Evolutionary conservation across 1,140 invertebrate species (phyloP).

Genomic region (Drosophila sulfurigaster): DNA sequence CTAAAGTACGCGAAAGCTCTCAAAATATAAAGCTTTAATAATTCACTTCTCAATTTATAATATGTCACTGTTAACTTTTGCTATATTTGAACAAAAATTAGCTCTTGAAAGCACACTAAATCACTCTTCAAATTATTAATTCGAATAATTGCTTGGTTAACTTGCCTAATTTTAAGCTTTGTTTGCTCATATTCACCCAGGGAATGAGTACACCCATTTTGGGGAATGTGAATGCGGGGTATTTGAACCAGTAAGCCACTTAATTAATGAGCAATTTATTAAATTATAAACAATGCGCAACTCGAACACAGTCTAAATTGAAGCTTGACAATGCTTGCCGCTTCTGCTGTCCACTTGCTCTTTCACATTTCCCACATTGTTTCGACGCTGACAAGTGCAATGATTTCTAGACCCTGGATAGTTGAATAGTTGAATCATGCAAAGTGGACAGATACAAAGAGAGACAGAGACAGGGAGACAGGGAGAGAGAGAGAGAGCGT

Average conservation of each 20-base stretch:
- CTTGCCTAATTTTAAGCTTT: background rate
- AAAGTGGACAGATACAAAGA: background rate
- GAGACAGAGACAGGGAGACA: background rate
- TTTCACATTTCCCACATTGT: slow-evolving; percentile 35
- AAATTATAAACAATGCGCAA: slow-evolving; percentile 75
- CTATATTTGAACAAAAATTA: background rate
- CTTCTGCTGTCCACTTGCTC: slow-evolving; percentile 18
- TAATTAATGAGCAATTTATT: slow-evolving; percentile 82
- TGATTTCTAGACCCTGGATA: slow-evolving; percentile 62
- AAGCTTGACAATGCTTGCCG: slow-evolving; percentile 49
- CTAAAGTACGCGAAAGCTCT: too few species aligned
- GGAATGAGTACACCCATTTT: slow-evolving; percentile 1
- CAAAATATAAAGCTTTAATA: too few species aligned
- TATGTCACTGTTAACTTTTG: too few species aligned
- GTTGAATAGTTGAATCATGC: slow-evolving; percentile 13
- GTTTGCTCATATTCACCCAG: background rate
- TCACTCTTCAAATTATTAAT: too few species aligned
- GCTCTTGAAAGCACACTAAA: background rate
- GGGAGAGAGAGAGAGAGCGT: slow-evolving; percentile 1
- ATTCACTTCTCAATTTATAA: too few species aligned
- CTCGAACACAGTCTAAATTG: slow-evolving; percentile 60
- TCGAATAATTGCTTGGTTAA: background rate
- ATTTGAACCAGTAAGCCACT: slow-evolving; percentile 53
- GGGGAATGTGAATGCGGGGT: slow-evolving; percentile 1
- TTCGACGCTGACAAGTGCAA: slow-evolving; percentile 60